Evolutionary conservation across 2,113 vertebrate genomes (phyloP).

Genomic region (Mandrillus leucophaeus): DNA sequence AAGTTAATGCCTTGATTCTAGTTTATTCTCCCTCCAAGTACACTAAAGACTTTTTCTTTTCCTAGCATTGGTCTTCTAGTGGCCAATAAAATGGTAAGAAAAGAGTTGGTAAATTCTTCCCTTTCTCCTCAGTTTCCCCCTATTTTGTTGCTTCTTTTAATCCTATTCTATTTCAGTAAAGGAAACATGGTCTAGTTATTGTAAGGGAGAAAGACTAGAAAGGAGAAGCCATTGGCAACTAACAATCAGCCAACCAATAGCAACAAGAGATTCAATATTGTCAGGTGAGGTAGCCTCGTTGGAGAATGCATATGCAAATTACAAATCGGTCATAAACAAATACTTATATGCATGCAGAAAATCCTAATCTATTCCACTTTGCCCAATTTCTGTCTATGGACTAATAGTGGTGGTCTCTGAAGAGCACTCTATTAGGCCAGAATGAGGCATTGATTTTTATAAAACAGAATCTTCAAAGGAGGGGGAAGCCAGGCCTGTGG

Average conservation of each 20-base stretch:
- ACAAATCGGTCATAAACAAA: neutral
- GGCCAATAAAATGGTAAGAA: slow-evolving; percentile 15
- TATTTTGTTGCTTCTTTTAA: neutral
- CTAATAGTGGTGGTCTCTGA: slow-evolving; percentile 45
- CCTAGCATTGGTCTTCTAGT: neutral
- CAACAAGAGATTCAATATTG: neutral
- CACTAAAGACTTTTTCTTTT: neutral
- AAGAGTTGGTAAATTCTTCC: neutral
- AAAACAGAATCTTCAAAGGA: slow-evolving; percentile 77
- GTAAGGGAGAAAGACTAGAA: neutral
- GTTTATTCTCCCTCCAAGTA: neutral
- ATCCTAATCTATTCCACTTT: neutral
- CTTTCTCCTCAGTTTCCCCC: neutral
- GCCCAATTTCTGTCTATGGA: slow-evolving; percentile 7
- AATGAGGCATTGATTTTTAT: slow-evolving; percentile 56
- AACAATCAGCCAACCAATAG: neutral
- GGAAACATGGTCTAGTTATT: neutral
- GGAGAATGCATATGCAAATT: neutral
- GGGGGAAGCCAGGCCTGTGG: slow-evolving; percentile 63
- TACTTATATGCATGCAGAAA: neutral
- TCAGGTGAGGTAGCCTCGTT: neutral
- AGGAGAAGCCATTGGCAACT: neutral
- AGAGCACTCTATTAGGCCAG: slow-evolving; percentile 34
- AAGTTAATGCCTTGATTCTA: neutral
- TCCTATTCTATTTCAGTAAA: neutral